Evolutionary conservation across 2,797 vertebrate species (phyloP).

Genomic region (Harpagifer antarcticus): DNA sequence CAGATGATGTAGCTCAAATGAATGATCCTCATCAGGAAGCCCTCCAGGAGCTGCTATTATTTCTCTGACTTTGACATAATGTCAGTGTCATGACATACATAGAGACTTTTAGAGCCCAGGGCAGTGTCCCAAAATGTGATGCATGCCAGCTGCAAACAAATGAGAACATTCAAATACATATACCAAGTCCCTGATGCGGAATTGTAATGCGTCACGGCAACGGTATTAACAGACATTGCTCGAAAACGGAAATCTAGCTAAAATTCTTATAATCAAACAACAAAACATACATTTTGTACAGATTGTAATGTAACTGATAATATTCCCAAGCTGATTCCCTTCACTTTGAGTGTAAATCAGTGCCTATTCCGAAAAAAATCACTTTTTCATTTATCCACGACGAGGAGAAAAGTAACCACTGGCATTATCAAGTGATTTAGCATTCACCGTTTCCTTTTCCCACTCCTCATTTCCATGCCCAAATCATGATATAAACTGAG

Average conservation of each 20-base stretch:
- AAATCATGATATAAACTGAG: constrained; percentile 62
- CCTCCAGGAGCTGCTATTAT: constrained; percentile 46
- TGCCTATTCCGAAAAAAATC: constrained; percentile 11
- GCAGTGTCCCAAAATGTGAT: constrained; percentile 38
- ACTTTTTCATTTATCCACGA: constrained; percentile 49
- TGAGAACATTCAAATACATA: constrained; percentile 9
- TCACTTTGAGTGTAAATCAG: constrained; percentile 34
- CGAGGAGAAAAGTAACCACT: constrained; percentile 40
- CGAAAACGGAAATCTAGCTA: not conserved
- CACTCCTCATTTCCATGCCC: constrained; percentile 60
- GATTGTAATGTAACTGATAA: constrained; percentile 8
- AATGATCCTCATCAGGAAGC: constrained; percentile 48
- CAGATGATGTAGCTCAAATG: constrained; percentile 32
- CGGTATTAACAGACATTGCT: not conserved
- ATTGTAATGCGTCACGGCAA: not conserved
- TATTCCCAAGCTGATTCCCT: constrained; percentile 13
- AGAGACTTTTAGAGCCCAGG: constrained; percentile 43
- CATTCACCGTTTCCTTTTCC: constrained; percentile 57
- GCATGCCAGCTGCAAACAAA: constrained; percentile 23
- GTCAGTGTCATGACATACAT: constrained; percentile 41
- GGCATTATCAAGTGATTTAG: constrained; percentile 63
- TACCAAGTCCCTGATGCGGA: not conserved
- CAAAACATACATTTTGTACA: constrained; percentile 5
- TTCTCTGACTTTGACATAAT: constrained; percentile 50
- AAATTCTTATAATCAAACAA: constrained; percentile 3